Evolutionary conservation across 1,140 invertebrate species (phyloP).

Genomic region (Scaptomyza montana): DNA sequence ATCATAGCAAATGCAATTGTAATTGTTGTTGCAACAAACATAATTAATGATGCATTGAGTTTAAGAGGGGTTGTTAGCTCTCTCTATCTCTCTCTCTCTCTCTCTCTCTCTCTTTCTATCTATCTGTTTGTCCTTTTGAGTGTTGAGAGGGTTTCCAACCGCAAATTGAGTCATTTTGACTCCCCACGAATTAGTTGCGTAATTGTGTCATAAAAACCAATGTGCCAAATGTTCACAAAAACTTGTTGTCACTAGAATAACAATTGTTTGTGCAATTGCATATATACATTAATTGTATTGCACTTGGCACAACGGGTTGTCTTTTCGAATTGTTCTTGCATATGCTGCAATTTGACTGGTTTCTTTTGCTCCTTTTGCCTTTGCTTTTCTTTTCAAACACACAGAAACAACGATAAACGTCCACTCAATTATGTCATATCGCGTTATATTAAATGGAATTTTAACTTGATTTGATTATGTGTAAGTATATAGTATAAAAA

Average conservation of each 20-base stretch:
- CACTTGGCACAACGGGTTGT: constrained; percentile 63
- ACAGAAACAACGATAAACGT: constrained; percentile 40
- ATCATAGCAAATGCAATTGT: constrained; percentile 68
- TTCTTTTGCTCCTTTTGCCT: neutral
- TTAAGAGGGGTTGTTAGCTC: constrained; percentile 34
- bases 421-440: constrained; percentile 78
- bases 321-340: constrained; percentile 54
- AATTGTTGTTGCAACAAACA: constrained; percentile 38
- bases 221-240: constrained; percentile 78
- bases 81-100: constrained; percentile 3
- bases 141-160: constrained; percentile 27
- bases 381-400: too few relatives aligned
- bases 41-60: constrained; percentile 60
- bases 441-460: constrained; percentile 71
- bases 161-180: constrained; percentile 68
- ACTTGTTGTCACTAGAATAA: constrained; percentile 53
- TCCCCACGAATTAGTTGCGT: constrained; percentile 77
- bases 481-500: constrained; percentile 36
- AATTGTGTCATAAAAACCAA: constrained; percentile 82
- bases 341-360: constrained; percentile 65
- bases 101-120: too few relatives aligned
- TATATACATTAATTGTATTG: constrained; percentile 65
- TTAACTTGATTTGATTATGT: constrained; percentile 76
- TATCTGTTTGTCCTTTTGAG: neutral
- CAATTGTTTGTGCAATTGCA: constrained; percentile 71